Percentiles rank a stretch among this genome's conserved stretches.
Evolutionary conservation across 2,888 invertebrate species (phyloP).

Genomic region (Caenorhabditis sp.): DNA sequence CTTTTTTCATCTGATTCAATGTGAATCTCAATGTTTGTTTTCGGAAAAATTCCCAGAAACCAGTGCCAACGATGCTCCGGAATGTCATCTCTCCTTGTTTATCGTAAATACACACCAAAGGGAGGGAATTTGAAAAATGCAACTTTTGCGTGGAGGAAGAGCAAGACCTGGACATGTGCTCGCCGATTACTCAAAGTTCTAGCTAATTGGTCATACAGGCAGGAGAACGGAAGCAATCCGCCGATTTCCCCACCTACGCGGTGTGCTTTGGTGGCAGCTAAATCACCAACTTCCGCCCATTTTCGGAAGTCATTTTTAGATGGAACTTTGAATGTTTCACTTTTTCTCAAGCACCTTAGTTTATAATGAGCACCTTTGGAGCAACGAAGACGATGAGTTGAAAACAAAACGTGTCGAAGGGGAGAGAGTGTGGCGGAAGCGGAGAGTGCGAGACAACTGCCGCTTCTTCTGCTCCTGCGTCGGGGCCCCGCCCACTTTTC

Average conservation of each 20-base stretch:
- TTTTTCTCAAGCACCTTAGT: conserved; percentile 27
- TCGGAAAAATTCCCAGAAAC: conserved; percentile 2
- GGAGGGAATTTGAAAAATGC: conserved; percentile 7
- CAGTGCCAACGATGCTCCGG: conserved; percentile 26
- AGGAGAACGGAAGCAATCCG: no score
- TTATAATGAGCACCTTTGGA: conserved; percentile 40
- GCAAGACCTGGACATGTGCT: not conserved
- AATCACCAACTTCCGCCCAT: conserved; percentile 36
- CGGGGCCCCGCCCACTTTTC: conserved; percentile 42
- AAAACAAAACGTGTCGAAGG: conserved; percentile 19
- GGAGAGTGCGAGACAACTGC: conserved; percentile 40
- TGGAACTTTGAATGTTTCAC: conserved; percentile 21
- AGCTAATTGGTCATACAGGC: conserved; percentile 11
- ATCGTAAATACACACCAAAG: conserved; percentile 27
- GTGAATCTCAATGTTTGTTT: conserved; percentile 6
- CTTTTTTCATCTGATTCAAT: conserved; percentile 7
- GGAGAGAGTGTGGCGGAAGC: not conserved
- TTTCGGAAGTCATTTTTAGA: conserved; percentile 17
- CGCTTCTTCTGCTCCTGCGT: conserved; percentile 5
- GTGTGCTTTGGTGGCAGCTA: not conserved
- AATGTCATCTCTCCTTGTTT: conserved; percentile 2
- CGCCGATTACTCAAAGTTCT: not conserved
- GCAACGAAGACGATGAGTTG: conserved; percentile 19
- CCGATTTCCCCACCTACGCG: conserved; percentile 2
- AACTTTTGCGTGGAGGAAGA: not conserved